Evolutionary conservation across 2,113 vertebrate genomes (phyloP), one percentile per base, ranked within the genome.

Genomic region (Podocnemis expansa): DNA sequence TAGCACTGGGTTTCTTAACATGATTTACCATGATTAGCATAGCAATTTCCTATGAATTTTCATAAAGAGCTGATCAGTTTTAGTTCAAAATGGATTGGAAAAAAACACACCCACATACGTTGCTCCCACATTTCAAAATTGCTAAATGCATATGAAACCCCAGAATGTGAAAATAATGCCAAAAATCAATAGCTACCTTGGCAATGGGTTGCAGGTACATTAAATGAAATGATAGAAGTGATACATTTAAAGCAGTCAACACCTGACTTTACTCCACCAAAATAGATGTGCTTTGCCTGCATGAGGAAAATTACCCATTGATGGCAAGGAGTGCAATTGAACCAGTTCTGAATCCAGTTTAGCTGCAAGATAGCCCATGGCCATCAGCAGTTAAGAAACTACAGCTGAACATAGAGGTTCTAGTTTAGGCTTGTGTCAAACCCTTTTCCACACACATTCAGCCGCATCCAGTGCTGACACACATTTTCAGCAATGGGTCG

Each of bases 31-130:
- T 85, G 92, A 92, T 93, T 55, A 94, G 80, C 49, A 73, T 80
- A 79, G 87, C 90, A 73, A 22, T 82, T 94, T 89, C 82, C 89
- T 82, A 89, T 38, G 2, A 75, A 54, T 91, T 88, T 87, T 95
- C 14, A 5, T 56, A 82, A 82, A 2, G 82, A 73, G 83, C 47
- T 19, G 78, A 91, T 82, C 75, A 7, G 78, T 92, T 93, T 63
- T 51, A 84, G 80, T 54, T 90, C 92, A 0, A 5, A 58, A 85
- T 73, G 60, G 86, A 90, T 0, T 54, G 79, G 34, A 73, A 82
- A 6, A 29, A n/a, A n/a, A n/a, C n/a, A 89, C 78, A 93, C 73
- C 94, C 84, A 92, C 93, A 82, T 89, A 97, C 96, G 78, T 80
- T 78, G 92, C 90, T 95, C 75, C 41, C 60, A 94, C 16, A 5